phyloP scores from a whole-genome alignment of 1,140 invertebrate genomes.

The Drosophila sproati region DNA sequence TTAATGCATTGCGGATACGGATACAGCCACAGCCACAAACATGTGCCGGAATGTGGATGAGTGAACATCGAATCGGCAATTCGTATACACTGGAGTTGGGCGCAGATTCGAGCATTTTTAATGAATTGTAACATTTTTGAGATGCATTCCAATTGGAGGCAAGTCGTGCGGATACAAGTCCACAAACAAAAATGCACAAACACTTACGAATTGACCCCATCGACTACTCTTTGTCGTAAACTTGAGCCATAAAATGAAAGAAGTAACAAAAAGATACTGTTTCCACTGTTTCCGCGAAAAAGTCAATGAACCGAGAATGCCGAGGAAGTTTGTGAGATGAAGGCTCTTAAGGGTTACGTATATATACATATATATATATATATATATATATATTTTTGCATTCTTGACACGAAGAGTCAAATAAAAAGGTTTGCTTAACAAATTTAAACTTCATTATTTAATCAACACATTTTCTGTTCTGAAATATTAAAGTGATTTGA shows the following conservation, averaged over 20 bases:
- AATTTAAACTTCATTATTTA: too few relatives aligned
- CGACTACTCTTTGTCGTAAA: conserved; percentile 67
- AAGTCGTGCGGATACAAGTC: conserved; percentile 10
- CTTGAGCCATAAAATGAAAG: conserved; percentile 69
- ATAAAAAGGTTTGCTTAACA: conserved; percentile 15
- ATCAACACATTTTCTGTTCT: too few relatives aligned
- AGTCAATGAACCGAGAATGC: conserved; percentile 66
- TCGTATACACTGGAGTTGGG: background rate
- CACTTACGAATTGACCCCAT: conserved; percentile 58
- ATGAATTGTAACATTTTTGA: conserved; percentile 25
- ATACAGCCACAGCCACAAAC: conserved; percentile 13
- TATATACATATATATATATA: background rate
- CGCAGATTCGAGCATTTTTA: background rate
- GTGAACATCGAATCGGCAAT: conserved; percentile 17
- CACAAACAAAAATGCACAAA: conserved; percentile 56
- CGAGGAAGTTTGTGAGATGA: conserved; percentile 4
- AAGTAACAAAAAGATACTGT: conserved; percentile 40
- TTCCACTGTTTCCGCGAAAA: conserved; percentile 32
- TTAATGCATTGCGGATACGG: conserved; percentile 28
- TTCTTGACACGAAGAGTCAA: background rate
- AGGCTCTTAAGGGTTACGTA: background rate
- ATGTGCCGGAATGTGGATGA: conserved; percentile 42
- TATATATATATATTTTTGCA: background rate
- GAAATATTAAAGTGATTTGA: too few relatives aligned
- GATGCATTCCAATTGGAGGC: conserved; percentile 36